Conservation (phyloP, 2,888 invertebrate species). For the Incurvaria masculella region DNA sequence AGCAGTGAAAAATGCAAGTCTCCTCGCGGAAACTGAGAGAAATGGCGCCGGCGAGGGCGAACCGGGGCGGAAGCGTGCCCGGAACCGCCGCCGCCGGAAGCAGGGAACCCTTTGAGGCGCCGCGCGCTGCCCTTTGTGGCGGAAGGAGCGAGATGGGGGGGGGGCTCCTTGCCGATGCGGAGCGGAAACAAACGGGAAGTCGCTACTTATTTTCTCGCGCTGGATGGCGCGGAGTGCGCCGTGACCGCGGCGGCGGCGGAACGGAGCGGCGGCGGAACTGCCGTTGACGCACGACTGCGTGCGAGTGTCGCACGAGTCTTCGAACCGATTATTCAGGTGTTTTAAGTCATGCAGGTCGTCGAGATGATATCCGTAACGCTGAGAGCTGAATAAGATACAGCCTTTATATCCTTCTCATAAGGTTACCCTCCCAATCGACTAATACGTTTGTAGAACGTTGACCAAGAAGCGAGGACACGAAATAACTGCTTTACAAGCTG, state of each 20-base stretch:
- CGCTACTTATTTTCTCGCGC: neutral
- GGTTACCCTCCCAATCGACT: too few relatives aligned
- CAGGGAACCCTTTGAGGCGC: slow-evolving; percentile 33
- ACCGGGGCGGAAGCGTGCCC: slow-evolving; percentile 22
- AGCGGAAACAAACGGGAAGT: neutral
- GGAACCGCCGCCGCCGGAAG: slow-evolving; percentile 44
- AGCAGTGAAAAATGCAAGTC: neutral
- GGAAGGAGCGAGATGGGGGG: neutral
- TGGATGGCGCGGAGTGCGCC: too few relatives aligned
- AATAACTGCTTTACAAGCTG: too few relatives aligned
- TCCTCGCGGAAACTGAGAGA: neutral
- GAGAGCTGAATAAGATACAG: too few relatives aligned
- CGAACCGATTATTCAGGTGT: too few relatives aligned
- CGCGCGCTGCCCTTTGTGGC: slow-evolving; percentile 32
- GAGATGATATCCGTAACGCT: too few relatives aligned
- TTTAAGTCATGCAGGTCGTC: too few relatives aligned
- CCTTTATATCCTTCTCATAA: too few relatives aligned
- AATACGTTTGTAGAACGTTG: too few relatives aligned
- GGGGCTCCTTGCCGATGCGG: neutral
- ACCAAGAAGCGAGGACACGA: too few relatives aligned
- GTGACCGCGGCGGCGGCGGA: neutral
- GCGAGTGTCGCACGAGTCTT: too few relatives aligned
- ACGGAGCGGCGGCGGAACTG: neutral
- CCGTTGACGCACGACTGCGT: neutral
- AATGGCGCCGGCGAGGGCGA: neutral